phyloP scores from a whole-genome alignment of 1,140 invertebrate genomes.

The Brachionus manjavacas region DNA sequence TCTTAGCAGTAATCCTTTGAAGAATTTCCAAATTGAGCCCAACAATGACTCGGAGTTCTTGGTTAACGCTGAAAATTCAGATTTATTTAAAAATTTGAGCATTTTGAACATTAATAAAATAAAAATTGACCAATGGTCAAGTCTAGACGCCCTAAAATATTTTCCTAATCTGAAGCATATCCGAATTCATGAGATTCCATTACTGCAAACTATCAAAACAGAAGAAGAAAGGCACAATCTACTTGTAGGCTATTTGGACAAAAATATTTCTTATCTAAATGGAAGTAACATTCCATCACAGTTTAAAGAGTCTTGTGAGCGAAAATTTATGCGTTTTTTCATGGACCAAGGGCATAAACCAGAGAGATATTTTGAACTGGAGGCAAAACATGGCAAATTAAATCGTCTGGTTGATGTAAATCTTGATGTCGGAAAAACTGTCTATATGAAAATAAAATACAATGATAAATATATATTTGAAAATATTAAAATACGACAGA shows the following conservation, averaged over 20 bases:
- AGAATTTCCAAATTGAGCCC: not conserved
- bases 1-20: not conserved
- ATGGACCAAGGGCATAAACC: conserved; percentile 25
- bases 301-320: conserved; percentile 21
- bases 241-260: not conserved
- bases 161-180: conserved; percentile 10
- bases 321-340: conserved; percentile 13
- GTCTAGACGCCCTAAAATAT: not conserved
- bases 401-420: conserved; percentile 21
- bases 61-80: not conserved
- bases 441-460: conserved; percentile 7
- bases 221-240: conserved; percentile 6
- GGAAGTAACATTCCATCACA: not conserved
- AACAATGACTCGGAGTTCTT: not conserved
- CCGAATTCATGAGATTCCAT: conserved; percentile 14
- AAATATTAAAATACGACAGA: not conserved
- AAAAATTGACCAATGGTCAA: conserved; percentile 21
- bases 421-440: not conserved
- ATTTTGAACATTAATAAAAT: not conserved
- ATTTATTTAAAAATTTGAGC: conserved; percentile 14
- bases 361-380: conserved; percentile 9
- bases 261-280: not conserved
- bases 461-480: not conserved
- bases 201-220: not conserved
- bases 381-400: conserved; percentile 20